These are phyloP conservation scores for Cordilura impudica DNA, from an alignment of 2,888 invertebrate species.

Conservation along the genomic window DNA sequence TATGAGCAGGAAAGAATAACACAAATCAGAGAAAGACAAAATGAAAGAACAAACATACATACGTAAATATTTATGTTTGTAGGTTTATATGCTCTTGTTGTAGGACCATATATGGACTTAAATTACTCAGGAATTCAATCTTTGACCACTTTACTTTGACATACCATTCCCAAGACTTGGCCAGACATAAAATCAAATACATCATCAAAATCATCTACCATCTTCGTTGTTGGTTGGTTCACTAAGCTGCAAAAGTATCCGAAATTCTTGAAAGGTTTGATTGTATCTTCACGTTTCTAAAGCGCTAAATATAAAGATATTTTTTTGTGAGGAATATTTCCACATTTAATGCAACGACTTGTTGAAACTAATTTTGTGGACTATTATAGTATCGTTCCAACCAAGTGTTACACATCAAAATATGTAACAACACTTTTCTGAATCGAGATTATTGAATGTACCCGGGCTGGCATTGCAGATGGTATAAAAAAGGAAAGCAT, in stretches of 20 bases:
- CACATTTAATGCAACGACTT: no score
- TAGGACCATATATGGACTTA: conserved; percentile 56
- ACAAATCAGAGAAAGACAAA: neutral
- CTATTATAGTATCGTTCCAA: no score
- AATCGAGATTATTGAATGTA: no score
- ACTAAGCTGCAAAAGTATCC: neutral
- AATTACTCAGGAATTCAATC: conserved; percentile 57
- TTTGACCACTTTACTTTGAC: conserved; percentile 55
- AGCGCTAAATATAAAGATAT: no score
- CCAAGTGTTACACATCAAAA: no score
- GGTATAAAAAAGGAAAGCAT: no score
- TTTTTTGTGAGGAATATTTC: no score
- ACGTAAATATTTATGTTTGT: neutral
- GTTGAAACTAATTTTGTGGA: no score
- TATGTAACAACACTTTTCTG: no score
- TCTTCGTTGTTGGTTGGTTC: neutral
- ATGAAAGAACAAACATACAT: conserved; percentile 14
- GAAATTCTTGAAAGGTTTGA: neutral
- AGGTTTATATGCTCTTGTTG: neutral
- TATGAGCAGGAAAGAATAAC: neutral
- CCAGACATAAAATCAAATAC: neutral
- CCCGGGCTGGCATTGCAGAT: no score
- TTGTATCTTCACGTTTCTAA: no score
- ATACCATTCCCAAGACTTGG: conserved; percentile 61
- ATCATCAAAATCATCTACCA: neutral